A percentile compares a stretch with the other conserved stretches of the same genome.
phyloP scores from a whole-genome alignment of 2,888 invertebrate genomes.

The Sesia bembeciformis region DNA sequence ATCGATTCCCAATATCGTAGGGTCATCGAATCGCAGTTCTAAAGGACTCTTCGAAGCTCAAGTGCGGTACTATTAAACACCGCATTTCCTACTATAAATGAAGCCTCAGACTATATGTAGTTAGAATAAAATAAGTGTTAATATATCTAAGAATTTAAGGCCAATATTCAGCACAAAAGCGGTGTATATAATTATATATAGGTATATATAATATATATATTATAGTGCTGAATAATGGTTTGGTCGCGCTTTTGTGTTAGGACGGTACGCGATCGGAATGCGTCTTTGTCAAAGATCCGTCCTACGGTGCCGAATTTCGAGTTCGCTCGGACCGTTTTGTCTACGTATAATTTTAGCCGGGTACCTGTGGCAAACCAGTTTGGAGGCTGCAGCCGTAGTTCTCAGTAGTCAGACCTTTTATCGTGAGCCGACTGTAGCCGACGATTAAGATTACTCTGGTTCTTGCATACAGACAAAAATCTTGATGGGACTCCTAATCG shows the following conservation, averaged over 20 bases:
- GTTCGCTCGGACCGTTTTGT: slow-evolving; percentile 37
- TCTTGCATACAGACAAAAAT: background rate
- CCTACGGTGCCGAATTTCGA: slow-evolving; percentile 46
- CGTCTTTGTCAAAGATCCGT: slow-evolving; percentile 48
- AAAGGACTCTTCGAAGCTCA: background rate
- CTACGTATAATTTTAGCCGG: slow-evolving; percentile 63
- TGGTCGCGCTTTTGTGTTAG: slow-evolving; percentile 18
- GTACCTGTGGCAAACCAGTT: slow-evolving; percentile 68
- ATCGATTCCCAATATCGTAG: slow-evolving; percentile 35
- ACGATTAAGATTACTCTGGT: slow-evolving; percentile 28
- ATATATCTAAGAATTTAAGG: too few relatives aligned
- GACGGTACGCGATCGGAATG: slow-evolving; percentile 49
- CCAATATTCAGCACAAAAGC: too few relatives aligned
- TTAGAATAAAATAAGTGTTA: too few relatives aligned
- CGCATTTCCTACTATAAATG: too few relatives aligned
- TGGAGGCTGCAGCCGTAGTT: slow-evolving; percentile 34
- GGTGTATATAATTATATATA: background rate
- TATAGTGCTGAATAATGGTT: background rate
- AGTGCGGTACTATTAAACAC: background rate
- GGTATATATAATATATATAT: background rate
- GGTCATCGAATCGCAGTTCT: slow-evolving; percentile 15
- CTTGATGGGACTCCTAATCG: background rate
- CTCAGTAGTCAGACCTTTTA: slow-evolving; percentile 38
- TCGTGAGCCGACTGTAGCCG: slow-evolving; percentile 24
- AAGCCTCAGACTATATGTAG: too few relatives aligned